phyloP scores from a whole-genome alignment of 1,140 invertebrate genomes.

The Drosophila burlai region DNA sequence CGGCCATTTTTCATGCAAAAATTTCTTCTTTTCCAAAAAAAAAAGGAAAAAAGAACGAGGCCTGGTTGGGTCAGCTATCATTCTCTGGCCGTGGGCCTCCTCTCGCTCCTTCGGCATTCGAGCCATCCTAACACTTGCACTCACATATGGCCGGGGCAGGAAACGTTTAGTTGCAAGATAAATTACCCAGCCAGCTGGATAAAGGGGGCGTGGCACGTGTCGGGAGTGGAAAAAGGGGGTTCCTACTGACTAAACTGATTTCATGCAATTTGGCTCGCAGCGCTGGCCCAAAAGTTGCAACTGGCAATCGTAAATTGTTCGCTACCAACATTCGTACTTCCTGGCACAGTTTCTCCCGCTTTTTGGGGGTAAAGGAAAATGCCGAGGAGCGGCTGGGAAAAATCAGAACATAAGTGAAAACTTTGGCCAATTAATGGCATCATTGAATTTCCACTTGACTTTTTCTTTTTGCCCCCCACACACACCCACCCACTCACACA shows the following conservation, averaged over 20 bases:
- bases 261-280: conserved; percentile 80
- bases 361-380: conserved; percentile 3
- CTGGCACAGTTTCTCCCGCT: conserved; percentile 69
- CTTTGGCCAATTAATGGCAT: conserved; percentile 85
- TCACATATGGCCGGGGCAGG: conserved; percentile 56
- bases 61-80: conserved; percentile 46
- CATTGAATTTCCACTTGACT: conserved; percentile 84
- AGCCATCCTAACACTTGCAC: conserved; percentile 46
- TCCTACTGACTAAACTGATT: conserved; percentile 75
- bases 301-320: conserved; percentile 75
- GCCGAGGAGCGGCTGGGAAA: conserved; percentile 43
- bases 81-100: conserved; percentile 7
- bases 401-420: conserved; percentile 84
- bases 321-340: conserved; percentile 75
- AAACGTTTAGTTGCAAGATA: conserved; percentile 79
- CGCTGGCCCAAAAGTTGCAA: conserved; percentile 71
- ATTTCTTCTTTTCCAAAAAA: conserved; percentile 7
- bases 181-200: conserved; percentile 61
- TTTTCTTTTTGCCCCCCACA: conserved; percentile 49
- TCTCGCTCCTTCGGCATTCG: conserved; percentile 2
- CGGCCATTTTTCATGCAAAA: conserved; percentile 73
- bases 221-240: not conserved
- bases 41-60: not conserved
- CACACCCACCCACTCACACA: conserved; percentile 7
- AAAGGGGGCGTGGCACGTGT: conserved; percentile 39